phyloP scores from a whole-genome alignment of 1,140 invertebrate species.

The Aethina tumida region DNA sequence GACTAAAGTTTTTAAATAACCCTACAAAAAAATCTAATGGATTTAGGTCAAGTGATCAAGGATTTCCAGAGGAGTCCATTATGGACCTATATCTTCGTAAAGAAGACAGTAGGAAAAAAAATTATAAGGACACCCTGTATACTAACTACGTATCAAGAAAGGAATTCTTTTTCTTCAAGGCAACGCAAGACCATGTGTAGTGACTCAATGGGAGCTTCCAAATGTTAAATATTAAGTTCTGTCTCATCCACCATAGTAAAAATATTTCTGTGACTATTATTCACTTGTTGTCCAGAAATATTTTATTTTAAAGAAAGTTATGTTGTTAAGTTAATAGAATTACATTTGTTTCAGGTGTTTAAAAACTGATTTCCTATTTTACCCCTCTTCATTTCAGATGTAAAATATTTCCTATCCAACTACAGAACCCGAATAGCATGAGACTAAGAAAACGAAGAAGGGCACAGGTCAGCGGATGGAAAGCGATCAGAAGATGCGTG shows the following conservation, averaged over 20 bases:
- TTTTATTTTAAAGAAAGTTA: neutral
- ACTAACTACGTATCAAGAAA: too few relatives aligned
- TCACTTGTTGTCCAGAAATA: conserved; percentile 5
- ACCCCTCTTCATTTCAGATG: neutral
- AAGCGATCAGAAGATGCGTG: conserved; percentile 32
- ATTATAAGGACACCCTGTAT: too few relatives aligned
- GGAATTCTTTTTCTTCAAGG: too few relatives aligned
- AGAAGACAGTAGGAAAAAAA: too few relatives aligned
- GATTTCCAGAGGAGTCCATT: too few relatives aligned
- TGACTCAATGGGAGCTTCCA: too few relatives aligned
- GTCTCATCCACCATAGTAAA: neutral
- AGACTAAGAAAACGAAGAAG: conserved; percentile 26
- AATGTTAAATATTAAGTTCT: too few relatives aligned
- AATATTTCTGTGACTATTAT: conserved; percentile 1
- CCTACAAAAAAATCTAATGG: too few relatives aligned
- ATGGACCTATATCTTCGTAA: too few relatives aligned
- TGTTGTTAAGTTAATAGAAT: neutral
- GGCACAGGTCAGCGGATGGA: conserved; percentile 25
- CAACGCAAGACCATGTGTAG: too few relatives aligned
- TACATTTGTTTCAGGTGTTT: neutral
- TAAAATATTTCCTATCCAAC: neutral
- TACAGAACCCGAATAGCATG: conserved; percentile 17
- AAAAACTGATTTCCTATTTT: neutral
- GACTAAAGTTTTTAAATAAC: too few relatives aligned
- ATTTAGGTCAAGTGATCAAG: too few relatives aligned